Evolutionary conservation across 2,888 invertebrate genomes (phyloP).

Genomic region (Saturnia pavonia): DNA sequence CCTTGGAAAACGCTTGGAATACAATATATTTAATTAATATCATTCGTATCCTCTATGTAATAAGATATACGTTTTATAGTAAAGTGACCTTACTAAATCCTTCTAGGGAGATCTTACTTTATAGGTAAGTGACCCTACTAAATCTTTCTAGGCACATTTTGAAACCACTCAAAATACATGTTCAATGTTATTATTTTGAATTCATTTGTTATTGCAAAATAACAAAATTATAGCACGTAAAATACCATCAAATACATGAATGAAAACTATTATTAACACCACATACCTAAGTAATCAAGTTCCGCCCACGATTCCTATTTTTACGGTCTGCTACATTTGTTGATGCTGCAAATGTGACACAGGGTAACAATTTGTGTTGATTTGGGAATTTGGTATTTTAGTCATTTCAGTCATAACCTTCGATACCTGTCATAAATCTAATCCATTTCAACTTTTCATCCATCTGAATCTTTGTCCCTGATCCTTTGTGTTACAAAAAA

Average conservation of each 20-base stretch:
- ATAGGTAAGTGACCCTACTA: background rate
- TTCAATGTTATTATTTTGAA: too few species aligned
- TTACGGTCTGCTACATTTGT: background rate
- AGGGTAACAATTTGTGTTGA: background rate
- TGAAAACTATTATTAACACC: background rate
- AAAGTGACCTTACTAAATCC: too few species aligned
- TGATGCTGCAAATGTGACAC: background rate
- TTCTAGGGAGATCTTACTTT: too few species aligned
- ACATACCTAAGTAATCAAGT: background rate
- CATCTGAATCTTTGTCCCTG: background rate
- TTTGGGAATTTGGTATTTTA: too few species aligned
- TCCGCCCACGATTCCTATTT: background rate
- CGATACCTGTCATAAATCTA: background rate
- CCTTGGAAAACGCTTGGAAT: too few species aligned
- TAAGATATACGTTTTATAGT: too few species aligned
- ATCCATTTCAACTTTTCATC: background rate
- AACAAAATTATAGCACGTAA: background rate
- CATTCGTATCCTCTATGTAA: too few species aligned
- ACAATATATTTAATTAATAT: too few species aligned
- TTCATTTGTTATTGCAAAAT: too few species aligned
- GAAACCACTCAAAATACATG: background rate
- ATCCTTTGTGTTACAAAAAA: background rate
- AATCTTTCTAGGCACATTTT: background rate
- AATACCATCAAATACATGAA: background rate
- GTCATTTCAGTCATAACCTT: background rate